Percentiles rank a stretch among this genome's conserved stretches.
Evolutionary conservation across 2,113 vertebrate genomes (phyloP).

Genomic region (Labrus mixtus): DNA sequence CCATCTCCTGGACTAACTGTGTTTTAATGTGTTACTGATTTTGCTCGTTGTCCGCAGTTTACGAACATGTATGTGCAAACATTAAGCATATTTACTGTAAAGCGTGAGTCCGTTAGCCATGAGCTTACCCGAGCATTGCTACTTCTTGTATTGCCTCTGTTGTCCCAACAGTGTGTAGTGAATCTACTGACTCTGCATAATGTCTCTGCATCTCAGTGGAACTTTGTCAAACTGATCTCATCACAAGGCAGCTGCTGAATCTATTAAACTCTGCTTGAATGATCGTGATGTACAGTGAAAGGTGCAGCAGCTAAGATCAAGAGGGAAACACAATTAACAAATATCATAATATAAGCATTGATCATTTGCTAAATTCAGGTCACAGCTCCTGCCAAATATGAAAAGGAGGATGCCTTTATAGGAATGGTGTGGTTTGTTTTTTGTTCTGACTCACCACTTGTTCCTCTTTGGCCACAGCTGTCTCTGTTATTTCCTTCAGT

Average conservation of each 20-base stretch:
- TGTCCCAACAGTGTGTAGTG: constrained; percentile 34
- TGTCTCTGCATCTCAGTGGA: constrained; percentile 48
- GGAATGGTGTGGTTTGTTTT: not conserved
- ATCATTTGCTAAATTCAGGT: constrained; percentile 51
- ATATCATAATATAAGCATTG: not conserved
- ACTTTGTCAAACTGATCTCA: constrained; percentile 53
- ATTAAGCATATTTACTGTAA: constrained; percentile 41
- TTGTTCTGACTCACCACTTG: constrained; percentile 40
- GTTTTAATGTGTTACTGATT: constrained; percentile 13
- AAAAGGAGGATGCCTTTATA: constrained; percentile 22
- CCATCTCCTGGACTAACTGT: constrained; percentile 23
- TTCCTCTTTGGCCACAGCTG: constrained; percentile 12
- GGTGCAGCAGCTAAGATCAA: constrained; percentile 31
- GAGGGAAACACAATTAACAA: not conserved
- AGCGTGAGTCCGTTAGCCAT: constrained; percentile 42
- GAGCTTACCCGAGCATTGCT: constrained; percentile 27
- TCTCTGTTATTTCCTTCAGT: constrained; percentile 21
- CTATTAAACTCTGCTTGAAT: constrained; percentile 43
- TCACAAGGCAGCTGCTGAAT: constrained; percentile 45
- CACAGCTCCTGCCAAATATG: constrained; percentile 20
- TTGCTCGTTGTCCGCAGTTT: constrained; percentile 6
- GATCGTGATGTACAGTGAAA: constrained; percentile 8
- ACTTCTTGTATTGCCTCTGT: constrained; percentile 36
- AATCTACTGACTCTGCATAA: constrained; percentile 65
- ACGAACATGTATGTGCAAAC: not conserved